These are phyloP conservation scores for Tanytarsus gracilentus DNA, from an alignment of 2,888 invertebrate species.

Conservation along the genomic window DNA sequence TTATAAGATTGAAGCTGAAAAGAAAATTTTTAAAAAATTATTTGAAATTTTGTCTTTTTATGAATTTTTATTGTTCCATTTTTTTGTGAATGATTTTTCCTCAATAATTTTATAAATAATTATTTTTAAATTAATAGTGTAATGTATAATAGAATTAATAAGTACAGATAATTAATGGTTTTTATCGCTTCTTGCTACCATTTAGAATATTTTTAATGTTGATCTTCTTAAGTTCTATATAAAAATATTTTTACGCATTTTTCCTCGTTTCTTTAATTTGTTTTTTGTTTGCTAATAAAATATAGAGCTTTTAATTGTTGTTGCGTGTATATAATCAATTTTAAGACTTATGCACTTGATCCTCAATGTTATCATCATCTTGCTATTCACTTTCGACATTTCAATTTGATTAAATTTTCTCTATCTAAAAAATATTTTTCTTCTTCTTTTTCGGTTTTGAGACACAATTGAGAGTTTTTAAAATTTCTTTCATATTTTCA, in stretches of 20 bases:
- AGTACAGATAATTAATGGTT: slow-evolving; percentile 5
- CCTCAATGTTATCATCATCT: neutral
- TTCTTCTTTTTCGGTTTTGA: neutral
- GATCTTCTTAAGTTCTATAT: neutral
- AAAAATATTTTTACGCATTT: neutral
- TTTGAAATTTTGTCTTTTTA: neutral
- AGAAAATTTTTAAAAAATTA: neutral
- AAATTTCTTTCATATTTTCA: neutral
- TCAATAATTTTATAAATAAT: slow-evolving; percentile 6
- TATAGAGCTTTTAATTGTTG: neutral
- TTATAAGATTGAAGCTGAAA: too few species aligned
- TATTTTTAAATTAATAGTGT: slow-evolving; percentile 1
- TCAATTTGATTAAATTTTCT: slow-evolving; percentile 9
- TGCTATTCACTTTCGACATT: neutral
- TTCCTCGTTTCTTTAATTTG: neutral
- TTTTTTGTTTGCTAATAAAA: neutral
- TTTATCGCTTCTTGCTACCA: slow-evolving; percentile 1
- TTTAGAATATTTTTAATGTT: slow-evolving; percentile 7
- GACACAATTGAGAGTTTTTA: neutral
- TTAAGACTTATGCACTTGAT: neutral
- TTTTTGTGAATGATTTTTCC: neutral
- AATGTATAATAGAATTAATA: slow-evolving; percentile 5
- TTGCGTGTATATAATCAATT: neutral
- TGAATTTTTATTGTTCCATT: slow-evolving; percentile 1
- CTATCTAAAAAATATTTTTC: slow-evolving; percentile 15